Conservation (phyloP, 2,113 vertebrate species). For the Chaetops frenatus region DNA sequence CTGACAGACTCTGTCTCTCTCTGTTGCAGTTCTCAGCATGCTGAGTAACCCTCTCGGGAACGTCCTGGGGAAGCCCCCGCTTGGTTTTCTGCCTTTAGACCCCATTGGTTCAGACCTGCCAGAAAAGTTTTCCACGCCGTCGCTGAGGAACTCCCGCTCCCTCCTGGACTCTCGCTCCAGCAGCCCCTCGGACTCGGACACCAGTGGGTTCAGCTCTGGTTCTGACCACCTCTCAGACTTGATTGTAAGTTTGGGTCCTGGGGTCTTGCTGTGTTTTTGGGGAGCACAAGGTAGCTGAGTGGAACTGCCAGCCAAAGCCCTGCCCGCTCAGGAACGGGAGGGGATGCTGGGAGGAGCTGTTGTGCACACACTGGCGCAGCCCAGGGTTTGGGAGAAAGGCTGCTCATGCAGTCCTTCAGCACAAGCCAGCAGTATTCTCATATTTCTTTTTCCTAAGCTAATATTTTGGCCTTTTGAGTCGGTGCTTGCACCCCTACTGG, state of each 20-base stretch:
- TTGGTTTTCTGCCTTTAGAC: constrained; percentile 79
- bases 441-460: background rate
- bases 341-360: background rate
- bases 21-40: constrained; percentile 76
- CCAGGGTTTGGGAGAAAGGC: background rate
- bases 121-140: constrained; percentile 84
- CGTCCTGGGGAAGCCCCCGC: constrained; percentile 80
- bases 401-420: background rate
- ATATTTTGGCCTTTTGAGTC: background rate
- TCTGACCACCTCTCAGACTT: constrained; percentile 94
- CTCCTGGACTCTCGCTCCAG: constrained; percentile 92
- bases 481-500: background rate
- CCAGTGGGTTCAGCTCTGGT: constrained; percentile 97
- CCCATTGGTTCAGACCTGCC: constrained; percentile 82
- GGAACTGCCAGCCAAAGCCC: background rate
- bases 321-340: background rate
- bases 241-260: constrained; percentile 74
- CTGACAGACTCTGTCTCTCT: background rate
- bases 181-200: constrained; percentile 96
- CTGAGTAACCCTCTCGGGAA: constrained; percentile 84
- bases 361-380: background rate
- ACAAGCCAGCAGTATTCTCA: background rate
- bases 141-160: constrained; percentile 81
- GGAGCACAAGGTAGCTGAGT: background rate
- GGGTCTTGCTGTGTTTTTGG: background rate